Evolutionary conservation across 2,113 vertebrate species (phyloP), one percentile per base, ranked within the genome.

Genomic region (Myrmecobius fasciatus): DNA sequence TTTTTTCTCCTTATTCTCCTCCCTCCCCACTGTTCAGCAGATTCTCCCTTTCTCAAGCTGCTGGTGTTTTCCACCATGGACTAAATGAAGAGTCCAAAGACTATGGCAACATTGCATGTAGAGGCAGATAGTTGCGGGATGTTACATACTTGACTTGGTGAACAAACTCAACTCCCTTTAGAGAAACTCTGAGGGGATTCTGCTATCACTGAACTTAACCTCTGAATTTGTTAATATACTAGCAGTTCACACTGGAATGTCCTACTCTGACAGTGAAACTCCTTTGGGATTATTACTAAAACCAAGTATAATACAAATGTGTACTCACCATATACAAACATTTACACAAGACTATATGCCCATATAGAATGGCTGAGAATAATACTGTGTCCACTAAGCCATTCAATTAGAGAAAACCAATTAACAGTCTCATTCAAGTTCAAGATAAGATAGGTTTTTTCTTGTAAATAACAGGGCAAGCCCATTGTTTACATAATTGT

Each of bases 31-130:
- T 92, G 12, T 67, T 90, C 91, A 88, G 95, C 56, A 92, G 90
- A 93, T 95, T 91, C 75, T 93, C 90, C 89, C 91, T 67, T 89
- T 95, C 96, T 93, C 90, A n/a, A 91, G 95, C 94, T 94, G 94
- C 91, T 89, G 52, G 52, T 89, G 52, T 96, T 98, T 97, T 95
- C 94, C 96, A 92, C 96, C 75, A 91, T 91, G 96, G 22, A 52
- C 93, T 4, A 89, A 43, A 26, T 17, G 53, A 56, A 60, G 67
- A 75, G 51, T 8, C 88, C 97, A 89, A 89, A 75, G 94, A 96
- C 96, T 53, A n/a, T 94, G 94, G 56, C 54, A 96, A 94, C 93
- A 92, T 94, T 93, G 96, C 49, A 75, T 95, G 95, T 94, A 48
- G 94, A 43, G 60, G 93, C 12, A 92, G 95, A 53, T 94, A 93